phyloP scores from a whole-genome alignment of 2,797 vertebrate genomes.

The Gallinago nigripennis region DNA sequence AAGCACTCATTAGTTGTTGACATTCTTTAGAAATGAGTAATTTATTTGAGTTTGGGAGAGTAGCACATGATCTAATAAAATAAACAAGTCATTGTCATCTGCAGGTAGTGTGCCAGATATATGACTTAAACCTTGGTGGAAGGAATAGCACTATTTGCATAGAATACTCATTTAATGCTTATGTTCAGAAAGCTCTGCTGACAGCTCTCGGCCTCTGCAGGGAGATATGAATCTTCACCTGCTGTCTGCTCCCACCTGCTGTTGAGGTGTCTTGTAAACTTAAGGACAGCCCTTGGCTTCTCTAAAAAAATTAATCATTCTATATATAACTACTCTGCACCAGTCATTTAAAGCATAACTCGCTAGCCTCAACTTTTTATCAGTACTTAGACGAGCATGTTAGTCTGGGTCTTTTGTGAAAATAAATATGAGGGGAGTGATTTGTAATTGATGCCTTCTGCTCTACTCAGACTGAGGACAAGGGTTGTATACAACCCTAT shows the following conservation, averaged over 20 bases:
- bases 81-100: conserved; percentile 60
- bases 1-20: conserved; percentile 35
- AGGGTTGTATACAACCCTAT: background rate
- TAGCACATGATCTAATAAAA: conserved; percentile 58
- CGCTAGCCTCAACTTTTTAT: background rate
- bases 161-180: background rate
- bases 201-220: conserved; percentile 20
- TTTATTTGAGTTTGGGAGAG: conserved; percentile 43
- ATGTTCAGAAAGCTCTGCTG: conserved; percentile 18
- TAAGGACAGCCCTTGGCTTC: background rate
- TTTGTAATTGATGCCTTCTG: conserved; percentile 29
- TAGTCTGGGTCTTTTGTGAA: conserved; percentile 11
- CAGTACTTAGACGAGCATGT: background rate
- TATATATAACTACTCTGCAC: background rate
- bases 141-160: conserved; percentile 16
- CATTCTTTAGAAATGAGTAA: conserved; percentile 58
- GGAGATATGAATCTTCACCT: conserved; percentile 60
- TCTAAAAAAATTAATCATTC: background rate
- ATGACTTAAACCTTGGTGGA: conserved; percentile 47
- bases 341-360: background rate
- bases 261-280: background rate
- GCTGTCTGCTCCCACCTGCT: conserved; percentile 54
- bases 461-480: background rate
- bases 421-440: conserved; percentile 46
- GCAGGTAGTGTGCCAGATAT: conserved; percentile 52